Base-by-base conservation (phyloP, 2,797 vertebrate species). In the Hapalemur alaotrensis region DNA sequence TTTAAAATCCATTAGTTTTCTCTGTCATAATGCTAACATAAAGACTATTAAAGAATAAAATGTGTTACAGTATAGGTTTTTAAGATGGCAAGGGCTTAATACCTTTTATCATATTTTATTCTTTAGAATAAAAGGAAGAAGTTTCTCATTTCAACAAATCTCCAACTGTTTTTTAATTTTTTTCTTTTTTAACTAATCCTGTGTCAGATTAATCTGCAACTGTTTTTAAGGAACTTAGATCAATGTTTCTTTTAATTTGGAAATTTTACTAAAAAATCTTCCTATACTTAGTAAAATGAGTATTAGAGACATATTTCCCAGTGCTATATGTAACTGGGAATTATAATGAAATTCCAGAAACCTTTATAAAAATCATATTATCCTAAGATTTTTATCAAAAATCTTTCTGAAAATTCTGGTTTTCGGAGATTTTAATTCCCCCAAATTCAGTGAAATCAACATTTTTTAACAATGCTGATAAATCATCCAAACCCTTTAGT, bases 61-160 rank as follows among this genome's bases (percentile, higher is more conserved):
- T 15, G 70, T 2, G 2, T 67, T 86, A 54, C 0, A 3, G 17
- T 28, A 48, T 28, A 75, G 22, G 90, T 78, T 91, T 65, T 70
- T 46, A 95, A 90, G 52, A 80, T 41, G 70, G 23, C 13, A 80
- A 46, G 18, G 78, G n/a, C 41, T 95, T 63, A 76, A 63, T 95
- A 38, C 5, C 23, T 70, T 94, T 35, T 50, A 48, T 88, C 28
- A 57, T 41, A 83, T 84, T 93, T 86, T 93, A 38, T 95, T 79
- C 72, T 82, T 94, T 86, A 89, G 41, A 89, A 73, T 93, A 93
- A 86, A 89, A 94, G 59, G 35, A 85, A 78, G 25, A 92, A 78
- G 2, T 84, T 86, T 89, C 46, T 57, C 7, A 20, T 92, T 79
- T 86, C 38, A 61, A 18, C 7, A 72, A 54, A 67, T 95, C 7